Base-by-base conservation (phyloP, 2,888 invertebrate species). In the Cremastinae sp. region DNA sequence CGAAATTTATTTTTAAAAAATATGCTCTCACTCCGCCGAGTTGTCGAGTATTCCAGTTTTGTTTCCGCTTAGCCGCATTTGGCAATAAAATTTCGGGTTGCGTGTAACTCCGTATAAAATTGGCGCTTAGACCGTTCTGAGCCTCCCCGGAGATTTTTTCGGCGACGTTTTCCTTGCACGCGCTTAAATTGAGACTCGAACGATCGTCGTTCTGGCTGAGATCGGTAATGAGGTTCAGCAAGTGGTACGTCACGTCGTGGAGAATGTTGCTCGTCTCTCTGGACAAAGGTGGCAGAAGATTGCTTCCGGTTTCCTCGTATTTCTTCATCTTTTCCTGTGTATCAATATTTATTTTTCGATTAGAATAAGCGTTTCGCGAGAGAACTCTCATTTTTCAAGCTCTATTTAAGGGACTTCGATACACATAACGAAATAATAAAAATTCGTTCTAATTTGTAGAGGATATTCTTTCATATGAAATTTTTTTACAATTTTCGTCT, bases 251-350 rank as follows among this genome's bases (percentile, higher is more conserved):
- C 12, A 87, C 79, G 38, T 85, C 84, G 16, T 81, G 82, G 16
- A 87, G 71, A 34, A 87, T 75, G 10, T 59, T 49, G 5, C 77
- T 76, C 18, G 78, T 80, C 28, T 84, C 86, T 66, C 85, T 86
- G 1, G 86, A 80, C 2, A 87, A 64, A n/a, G 36, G 45, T 2
- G 88, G 87, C 18, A 88, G 56, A 34, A 88, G 77, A 74, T 84
- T 87, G 61, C 87, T 88, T 45, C 87, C 87, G 0, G 86, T 85
- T 80, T 87, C 85, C 62, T 85, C 85, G 8, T 86, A 75, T 71
- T 83, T 85, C 18, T 84, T 85, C 2, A 83, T 76, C 58, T 76
- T 85, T 47, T 85, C 83, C 86, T 86, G 68, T 9, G 47, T 49
- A 45, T 4, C 61, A 53, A 41, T n/a, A n/a, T 41, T 41, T 3